Conservation (phyloP, 2,888 invertebrate genomes). For the Thecocarcelia acutangulata region DNA sequence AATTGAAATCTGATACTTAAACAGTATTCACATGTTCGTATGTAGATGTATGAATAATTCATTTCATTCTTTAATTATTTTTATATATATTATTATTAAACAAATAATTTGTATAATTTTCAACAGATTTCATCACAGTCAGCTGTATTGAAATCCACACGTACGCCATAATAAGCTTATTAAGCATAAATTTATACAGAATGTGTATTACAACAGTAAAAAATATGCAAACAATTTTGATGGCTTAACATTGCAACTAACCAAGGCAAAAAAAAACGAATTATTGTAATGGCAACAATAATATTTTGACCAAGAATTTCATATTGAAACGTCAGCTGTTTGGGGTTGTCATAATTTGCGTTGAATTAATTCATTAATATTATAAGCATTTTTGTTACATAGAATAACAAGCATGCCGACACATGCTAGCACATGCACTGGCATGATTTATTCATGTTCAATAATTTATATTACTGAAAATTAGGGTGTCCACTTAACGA, state of each 20-base stretch:
- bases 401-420: too few species aligned
- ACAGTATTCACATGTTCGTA: too few species aligned
- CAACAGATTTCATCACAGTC: background rate
- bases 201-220: background rate
- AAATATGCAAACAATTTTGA: background rate
- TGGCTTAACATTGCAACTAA: too few species aligned
- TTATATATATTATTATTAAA: background rate
- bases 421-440: background rate
- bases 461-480: background rate
- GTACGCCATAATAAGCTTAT: background rate
- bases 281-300: slow-evolving; percentile 10
- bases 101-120: slow-evolving; percentile 12
- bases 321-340: slow-evolving; percentile 51
- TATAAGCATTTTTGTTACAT: background rate
- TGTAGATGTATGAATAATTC: background rate
- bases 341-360: slow-evolving; percentile 37
- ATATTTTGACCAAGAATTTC: slow-evolving; percentile 47
- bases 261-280: background rate
- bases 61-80: background rate
- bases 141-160: background rate
- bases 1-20: too few species aligned
- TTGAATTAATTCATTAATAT: slow-evolving; percentile 53
- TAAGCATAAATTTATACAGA: background rate
- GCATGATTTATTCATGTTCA: background rate
- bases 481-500: too few species aligned